Evolutionary conservation across 2,113 vertebrate species (phyloP).

Genomic region (Calypte anna): DNA sequence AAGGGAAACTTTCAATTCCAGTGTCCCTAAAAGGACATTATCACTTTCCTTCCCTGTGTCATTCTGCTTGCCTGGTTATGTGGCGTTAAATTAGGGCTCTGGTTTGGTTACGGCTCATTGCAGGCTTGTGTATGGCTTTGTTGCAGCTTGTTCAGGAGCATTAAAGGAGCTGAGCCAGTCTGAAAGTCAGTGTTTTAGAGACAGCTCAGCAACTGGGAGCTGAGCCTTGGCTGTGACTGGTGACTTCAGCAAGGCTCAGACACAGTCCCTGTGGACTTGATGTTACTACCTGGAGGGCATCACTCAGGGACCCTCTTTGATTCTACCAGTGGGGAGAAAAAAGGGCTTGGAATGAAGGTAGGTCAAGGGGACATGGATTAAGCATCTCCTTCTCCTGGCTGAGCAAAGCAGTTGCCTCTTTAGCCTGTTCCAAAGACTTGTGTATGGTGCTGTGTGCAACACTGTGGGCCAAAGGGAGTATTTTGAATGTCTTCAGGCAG

Average conservation of each 20-base stretch:
- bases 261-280: neutral
- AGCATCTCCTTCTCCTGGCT: neutral
- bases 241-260: neutral
- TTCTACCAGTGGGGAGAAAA: neutral
- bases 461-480: neutral
- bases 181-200: neutral
- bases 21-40: slow-evolving; percentile 32
- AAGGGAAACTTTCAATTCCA: slow-evolving; percentile 29
- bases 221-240: neutral
- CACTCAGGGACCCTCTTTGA: neutral
- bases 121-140: neutral
- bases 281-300: neutral
- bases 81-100: slow-evolving; percentile 56
- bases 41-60: slow-evolving; percentile 24
- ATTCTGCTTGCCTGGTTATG: slow-evolving; percentile 44
- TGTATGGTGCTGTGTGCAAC: neutral
- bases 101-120: slow-evolving; percentile 12
- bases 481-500: neutral
- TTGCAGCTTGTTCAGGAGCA: neutral
- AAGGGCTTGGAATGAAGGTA: neutral
- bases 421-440: neutral
- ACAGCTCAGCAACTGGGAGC: neutral
- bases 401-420: neutral
- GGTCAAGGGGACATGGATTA: neutral
- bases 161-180: neutral